These are phyloP conservation scores for Ataeniobius toweri DNA, from an alignment of 2,797 vertebrate species.

Conservation along the genomic window DNA sequence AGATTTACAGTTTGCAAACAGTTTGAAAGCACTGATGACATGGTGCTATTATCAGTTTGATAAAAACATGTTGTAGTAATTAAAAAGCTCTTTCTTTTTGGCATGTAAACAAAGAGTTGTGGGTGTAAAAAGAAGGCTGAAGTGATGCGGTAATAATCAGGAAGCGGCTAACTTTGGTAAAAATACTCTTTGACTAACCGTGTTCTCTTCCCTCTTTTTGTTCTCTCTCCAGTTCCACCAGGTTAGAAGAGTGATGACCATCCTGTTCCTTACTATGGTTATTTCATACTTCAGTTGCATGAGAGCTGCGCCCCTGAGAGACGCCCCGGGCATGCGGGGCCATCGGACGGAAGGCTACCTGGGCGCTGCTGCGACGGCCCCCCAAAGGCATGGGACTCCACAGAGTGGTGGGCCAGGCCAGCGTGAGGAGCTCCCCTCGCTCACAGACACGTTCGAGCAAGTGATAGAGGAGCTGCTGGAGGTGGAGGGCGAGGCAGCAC, in stretches of 20 bases:
- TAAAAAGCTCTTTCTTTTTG: constrained; percentile 49
- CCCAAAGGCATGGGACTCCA: constrained; percentile 91
- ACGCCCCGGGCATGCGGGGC: constrained; percentile 90
- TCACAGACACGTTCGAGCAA: constrained; percentile 98
- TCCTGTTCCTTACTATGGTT: constrained; percentile 99
- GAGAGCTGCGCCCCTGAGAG: constrained; percentile 99
- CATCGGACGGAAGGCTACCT: constrained; percentile 95
- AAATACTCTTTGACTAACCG: constrained; percentile 55
- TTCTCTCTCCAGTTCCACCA: constrained; percentile 91
- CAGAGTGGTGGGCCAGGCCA: constrained; percentile 86
- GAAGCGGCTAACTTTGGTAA: constrained; percentile 40
- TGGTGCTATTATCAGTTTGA: constrained; percentile 49
- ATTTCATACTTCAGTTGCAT: constrained; percentile 99
- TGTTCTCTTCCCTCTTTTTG: constrained; percentile 30
- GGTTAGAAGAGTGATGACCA: constrained; percentile 99
- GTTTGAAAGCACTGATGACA: constrained; percentile 57
- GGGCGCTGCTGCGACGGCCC: constrained; percentile 85
- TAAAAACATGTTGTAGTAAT: constrained; percentile 48
- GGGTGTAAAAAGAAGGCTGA: constrained; percentile 35
- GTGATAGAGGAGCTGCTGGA: constrained; percentile 98
- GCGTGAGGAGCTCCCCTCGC: constrained; percentile 84
- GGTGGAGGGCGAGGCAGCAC: constrained; percentile 86
- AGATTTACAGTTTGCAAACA: constrained; percentile 68
- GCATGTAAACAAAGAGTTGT: constrained; percentile 35
- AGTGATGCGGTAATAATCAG: constrained; percentile 51